These are phyloP conservation scores for Epinephelus awoara DNA, from an alignment of 2,797 vertebrate species.

Conservation along the genomic window DNA sequence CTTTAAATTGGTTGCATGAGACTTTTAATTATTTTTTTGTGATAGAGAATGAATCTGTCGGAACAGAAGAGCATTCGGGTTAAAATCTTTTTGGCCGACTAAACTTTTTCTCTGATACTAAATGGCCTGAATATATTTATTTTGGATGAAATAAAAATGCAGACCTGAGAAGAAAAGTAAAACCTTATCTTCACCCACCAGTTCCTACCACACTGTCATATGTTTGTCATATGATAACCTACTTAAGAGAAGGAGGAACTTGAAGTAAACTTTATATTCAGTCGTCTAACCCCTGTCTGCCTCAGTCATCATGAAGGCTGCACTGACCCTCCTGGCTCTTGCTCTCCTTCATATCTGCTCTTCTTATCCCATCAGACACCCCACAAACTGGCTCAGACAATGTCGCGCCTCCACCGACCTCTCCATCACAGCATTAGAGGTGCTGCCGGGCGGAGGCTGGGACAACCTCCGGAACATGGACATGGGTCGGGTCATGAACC, in stretches of 20 bases:
- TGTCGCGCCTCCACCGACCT: conserved; percentile 81
- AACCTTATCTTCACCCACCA: background rate
- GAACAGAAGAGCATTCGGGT: too few relatives aligned
- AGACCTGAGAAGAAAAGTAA: conserved; percentile 15
- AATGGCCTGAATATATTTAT: background rate
- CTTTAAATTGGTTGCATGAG: too few relatives aligned
- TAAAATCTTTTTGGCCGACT: background rate
- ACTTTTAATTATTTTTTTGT: too few relatives aligned
- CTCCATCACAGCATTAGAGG: conserved; percentile 87
- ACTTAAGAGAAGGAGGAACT: conserved; percentile 29
- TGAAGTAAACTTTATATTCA: background rate
- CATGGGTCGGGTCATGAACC: too few relatives aligned
- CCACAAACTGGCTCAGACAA: conserved; percentile 80
- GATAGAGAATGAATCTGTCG: too few relatives aligned
- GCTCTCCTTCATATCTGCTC: conserved; percentile 55
- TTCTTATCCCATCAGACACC: conserved; percentile 61
- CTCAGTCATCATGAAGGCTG: conserved; percentile 64
- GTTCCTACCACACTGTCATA: background rate
- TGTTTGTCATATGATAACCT: conserved; percentile 42
- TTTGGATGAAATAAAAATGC: background rate
- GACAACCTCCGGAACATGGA: conserved; percentile 92
- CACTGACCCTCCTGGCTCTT: conserved; percentile 57
- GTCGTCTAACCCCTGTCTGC: background rate
- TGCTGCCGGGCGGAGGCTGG: conserved; percentile 93
- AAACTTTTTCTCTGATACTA: background rate